Evolutionary conservation across 2,888 invertebrate genomes (phyloP), one percentile per base, ranked within the genome.

Genomic region (Bruchidius siliquastri): DNA sequence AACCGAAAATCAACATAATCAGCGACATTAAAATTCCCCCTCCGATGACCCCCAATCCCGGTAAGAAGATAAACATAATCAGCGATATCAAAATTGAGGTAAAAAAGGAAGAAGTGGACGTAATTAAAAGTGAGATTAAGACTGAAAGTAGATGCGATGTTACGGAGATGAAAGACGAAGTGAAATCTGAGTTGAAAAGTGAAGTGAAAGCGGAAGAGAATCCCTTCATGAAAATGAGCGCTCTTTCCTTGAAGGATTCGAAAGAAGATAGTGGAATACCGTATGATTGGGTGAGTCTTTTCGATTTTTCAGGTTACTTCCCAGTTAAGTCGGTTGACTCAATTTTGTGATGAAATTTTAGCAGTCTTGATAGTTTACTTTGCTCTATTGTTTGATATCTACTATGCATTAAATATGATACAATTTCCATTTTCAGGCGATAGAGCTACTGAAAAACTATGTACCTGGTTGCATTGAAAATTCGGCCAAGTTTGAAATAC

Each of bases 401-500:
- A 4, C 26, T 8, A 21, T 22, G 0, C 20, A 22, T 26, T 69
- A n/a, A 72, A 20, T 20, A 68, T 71, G 2, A 26, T 26, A 4
- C 26, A 26, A 4, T 26, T 26, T n/a, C n/a, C n/a, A n/a, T n/a
- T 85, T 87, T 75, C 81, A 90, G 90, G 95, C 96, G 13, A 87
- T 92, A 18, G 94, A 95, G 80, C 86, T 96, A 71, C 89, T 96
- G 84, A 94, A 94, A 86, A 93, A 92, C 79, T 99, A 99, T 85
- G 88, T 92, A 76, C 93, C 96, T 0, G 97, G 96, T n/a, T 88
- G 93, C 68, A 91, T 98, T 78, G 96, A 96, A 83, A 96, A 96
- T 83, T 96, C 98, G 1, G 95, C 96, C 0, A 99, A 99, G 88
- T 96, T 99, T 93, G 92, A 95, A 81, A 90, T 99, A 69, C 93